phyloP scores from a whole-genome alignment of 2,888 invertebrate species.

The Cistogaster globosa region DNA sequence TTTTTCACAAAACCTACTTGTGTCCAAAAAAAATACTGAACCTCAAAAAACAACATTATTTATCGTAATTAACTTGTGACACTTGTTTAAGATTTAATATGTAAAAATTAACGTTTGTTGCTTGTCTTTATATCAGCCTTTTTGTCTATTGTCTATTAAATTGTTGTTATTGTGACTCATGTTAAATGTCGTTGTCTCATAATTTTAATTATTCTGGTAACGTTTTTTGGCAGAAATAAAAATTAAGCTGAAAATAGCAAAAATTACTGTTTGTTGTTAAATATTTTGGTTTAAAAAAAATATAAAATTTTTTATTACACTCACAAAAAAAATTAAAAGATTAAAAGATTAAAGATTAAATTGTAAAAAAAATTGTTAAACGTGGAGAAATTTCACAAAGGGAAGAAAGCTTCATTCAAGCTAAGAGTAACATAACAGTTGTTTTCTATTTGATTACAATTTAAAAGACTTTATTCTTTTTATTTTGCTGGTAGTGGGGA shows the following conservation, averaged over 20 bases:
- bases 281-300: constrained; percentile 40
- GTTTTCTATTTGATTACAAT: no score
- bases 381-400: no score
- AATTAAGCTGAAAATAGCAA: constrained; percentile 28
- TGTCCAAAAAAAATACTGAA: no score
- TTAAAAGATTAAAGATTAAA: not conserved
- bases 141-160: not conserved
- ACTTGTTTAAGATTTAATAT: constrained; percentile 32
- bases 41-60: no score
- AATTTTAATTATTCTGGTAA: constrained; percentile 65
- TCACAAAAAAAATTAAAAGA: not conserved
- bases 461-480: no score
- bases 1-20: no score
- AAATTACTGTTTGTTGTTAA: constrained; percentile 5
- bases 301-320: constrained; percentile 34
- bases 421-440: no score
- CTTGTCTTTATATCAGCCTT: not conserved
- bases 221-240: constrained; percentile 56
- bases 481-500: no score
- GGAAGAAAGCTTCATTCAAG: no score
- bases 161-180: constrained; percentile 49
- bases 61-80: constrained; percentile 9
- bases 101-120: constrained; percentile 10
- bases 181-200: constrained; percentile 41
- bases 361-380: not conserved